These are phyloP conservation scores for Acronicta aceris DNA, from an alignment of 2,888 invertebrate genomes.

Conservation along the genomic window DNA sequence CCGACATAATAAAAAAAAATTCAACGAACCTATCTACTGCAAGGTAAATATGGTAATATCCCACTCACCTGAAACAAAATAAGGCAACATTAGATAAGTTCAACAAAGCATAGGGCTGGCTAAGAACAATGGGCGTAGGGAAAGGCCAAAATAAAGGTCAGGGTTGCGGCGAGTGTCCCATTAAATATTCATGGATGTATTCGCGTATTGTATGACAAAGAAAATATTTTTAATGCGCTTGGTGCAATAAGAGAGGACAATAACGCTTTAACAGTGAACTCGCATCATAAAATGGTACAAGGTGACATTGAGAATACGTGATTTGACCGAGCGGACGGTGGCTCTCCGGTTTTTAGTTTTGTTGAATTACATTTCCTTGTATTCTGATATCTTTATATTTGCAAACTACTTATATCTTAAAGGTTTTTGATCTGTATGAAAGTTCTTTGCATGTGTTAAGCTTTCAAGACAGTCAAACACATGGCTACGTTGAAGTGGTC, in stretches of 20 bases:
- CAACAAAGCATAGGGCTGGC: constrained; percentile 57
- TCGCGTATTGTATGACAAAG: constrained; percentile 78
- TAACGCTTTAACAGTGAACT: constrained; percentile 50
- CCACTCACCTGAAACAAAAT: constrained; percentile 70
- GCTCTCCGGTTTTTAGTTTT: constrained; percentile 33
- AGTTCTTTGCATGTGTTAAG: not conserved
- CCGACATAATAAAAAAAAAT: constrained; percentile 28
- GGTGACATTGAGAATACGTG: constrained; percentile 70
- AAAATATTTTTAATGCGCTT: constrained; percentile 69
- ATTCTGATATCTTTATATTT: constrained; percentile 50
- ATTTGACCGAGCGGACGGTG: constrained; percentile 62
- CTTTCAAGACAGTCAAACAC: not conserved
- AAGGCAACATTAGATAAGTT: constrained; percentile 72
- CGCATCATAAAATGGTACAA: constrained; percentile 64
- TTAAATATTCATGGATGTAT: constrained; percentile 84
- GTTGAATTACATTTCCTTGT: constrained; percentile 57
- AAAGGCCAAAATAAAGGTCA: constrained; percentile 85
- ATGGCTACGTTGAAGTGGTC: not conserved
- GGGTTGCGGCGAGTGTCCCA: constrained; percentile 71
- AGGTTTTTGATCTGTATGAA: not conserved
- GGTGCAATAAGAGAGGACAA: constrained; percentile 65
- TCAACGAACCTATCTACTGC: constrained; percentile 40
- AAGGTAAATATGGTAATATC: constrained; percentile 40
- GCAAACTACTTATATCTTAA: constrained; percentile 8
- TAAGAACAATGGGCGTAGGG: constrained; percentile 77